phyloP scores from a whole-genome alignment of 2,113 vertebrate genomes.

The Carollia perspicillata region DNA sequence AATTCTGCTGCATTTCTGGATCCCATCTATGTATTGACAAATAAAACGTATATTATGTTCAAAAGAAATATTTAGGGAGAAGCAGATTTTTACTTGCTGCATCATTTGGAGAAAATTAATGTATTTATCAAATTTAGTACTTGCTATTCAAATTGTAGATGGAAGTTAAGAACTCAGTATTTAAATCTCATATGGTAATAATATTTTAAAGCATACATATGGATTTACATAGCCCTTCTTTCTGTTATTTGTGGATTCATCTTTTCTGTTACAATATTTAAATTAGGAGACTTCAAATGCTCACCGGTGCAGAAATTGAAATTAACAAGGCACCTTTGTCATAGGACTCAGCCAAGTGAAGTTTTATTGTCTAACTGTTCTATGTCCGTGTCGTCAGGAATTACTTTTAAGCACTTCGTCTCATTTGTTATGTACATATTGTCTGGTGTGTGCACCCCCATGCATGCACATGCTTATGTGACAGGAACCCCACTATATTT shows the following conservation, averaged over 20 bases:
- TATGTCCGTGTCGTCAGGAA: background rate
- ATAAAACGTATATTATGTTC: background rate
- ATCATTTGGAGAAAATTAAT: background rate
- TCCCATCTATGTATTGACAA: background rate
- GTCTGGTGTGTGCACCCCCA: background rate
- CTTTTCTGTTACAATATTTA: background rate
- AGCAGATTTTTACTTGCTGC: background rate
- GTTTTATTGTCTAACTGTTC: background rate
- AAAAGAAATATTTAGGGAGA: background rate
- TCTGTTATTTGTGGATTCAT: background rate
- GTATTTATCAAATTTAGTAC: background rate
- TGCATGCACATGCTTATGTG: background rate
- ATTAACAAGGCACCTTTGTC: background rate
- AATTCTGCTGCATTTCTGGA: slow-evolving; percentile 3
- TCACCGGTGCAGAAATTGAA: background rate
- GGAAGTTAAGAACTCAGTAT: background rate
- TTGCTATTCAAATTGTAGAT: background rate
- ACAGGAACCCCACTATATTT: background rate
- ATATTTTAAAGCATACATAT: background rate
- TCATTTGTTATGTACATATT: background rate
- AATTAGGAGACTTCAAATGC: background rate
- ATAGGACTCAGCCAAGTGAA: background rate
- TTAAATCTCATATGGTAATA: background rate
- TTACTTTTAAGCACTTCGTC: background rate
- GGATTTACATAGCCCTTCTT: background rate